Percentiles rank a stretch among this genome's conserved stretches.
phyloP scores from a whole-genome alignment of 2,888 invertebrate species.

The Ornithoptera priamus region DNA sequence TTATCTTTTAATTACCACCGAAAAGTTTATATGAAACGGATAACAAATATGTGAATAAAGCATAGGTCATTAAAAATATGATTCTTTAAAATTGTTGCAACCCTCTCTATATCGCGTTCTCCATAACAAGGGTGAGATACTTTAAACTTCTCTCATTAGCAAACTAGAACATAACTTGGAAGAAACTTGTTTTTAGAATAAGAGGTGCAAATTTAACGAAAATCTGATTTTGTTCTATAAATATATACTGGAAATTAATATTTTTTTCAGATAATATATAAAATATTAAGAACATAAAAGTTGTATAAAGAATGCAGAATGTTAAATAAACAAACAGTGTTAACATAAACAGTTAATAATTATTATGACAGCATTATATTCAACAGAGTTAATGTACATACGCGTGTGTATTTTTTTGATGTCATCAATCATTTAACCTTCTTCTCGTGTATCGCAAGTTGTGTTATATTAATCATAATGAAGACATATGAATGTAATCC shows the following conservation, averaged over 20 bases:
- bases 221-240: not conserved
- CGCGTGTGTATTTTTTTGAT: not conserved
- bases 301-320: not conserved
- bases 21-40: not conserved
- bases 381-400: not conserved
- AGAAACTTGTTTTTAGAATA: not conserved
- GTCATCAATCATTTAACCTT: conserved; percentile 1
- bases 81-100: not conserved
- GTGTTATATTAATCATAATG: not conserved
- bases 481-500: conserved; percentile 16
- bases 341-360: not conserved
- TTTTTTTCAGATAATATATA: too few species aligned
- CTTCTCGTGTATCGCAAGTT: not conserved
- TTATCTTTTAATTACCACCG: not conserved
- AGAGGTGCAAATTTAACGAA: not conserved
- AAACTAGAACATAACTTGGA: not conserved
- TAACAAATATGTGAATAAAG: not conserved
- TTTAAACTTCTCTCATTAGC: not conserved
- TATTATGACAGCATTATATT: not conserved
- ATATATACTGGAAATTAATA: too few species aligned
- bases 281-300: too few species aligned
- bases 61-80: not conserved
- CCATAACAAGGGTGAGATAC: not conserved
- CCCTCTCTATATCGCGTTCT: not conserved
- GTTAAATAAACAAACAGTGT: not conserved